Percentiles rank a stretch among this genome's conserved stretches.
These are phyloP conservation scores for Atherix ibis DNA, from an alignment of 2,888 invertebrate genomes.

Conservation along the genomic window DNA sequence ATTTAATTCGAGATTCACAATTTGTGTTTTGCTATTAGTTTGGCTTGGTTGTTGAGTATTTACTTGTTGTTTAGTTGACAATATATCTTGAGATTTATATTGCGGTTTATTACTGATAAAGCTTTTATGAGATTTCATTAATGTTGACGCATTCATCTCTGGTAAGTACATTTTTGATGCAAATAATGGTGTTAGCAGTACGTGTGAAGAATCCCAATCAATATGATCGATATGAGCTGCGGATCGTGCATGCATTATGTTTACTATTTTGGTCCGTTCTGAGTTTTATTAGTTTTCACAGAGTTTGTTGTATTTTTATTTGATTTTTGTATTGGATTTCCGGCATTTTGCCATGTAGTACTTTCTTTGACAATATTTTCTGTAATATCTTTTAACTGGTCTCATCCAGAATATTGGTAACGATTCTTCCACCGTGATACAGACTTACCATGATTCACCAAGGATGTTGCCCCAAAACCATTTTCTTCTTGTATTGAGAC, in stretches of 20 bases:
- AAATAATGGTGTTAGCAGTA: constrained; percentile 11
- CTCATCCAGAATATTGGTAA: constrained; percentile 42
- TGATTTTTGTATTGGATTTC: no score
- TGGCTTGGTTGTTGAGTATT: no score
- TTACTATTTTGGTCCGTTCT: constrained; percentile 1
- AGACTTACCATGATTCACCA: no score
- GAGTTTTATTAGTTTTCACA: not conserved
- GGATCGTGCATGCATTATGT: not conserved
- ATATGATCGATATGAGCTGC: constrained; percentile 2
- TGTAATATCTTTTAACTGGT: constrained; percentile 25
- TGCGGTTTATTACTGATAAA: no score
- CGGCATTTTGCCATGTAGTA: no score
- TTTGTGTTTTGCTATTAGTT: no score
- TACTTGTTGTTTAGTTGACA: no score
- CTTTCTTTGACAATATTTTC: constrained; percentile 16
- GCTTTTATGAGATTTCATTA: no score
- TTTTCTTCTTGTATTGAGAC: constrained; percentile 46
- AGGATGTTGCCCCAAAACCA: constrained; percentile 44
- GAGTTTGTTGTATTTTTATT: no score
- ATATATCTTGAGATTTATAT: no score
- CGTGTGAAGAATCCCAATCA: constrained; percentile 11
- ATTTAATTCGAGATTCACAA: no score
- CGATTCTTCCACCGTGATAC: constrained; percentile 41
- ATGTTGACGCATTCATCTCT: no score
- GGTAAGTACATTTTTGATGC: constrained; percentile 12